A percentile compares a stretch with the other conserved stretches of the same genome.
phyloP scores from a whole-genome alignment of 1,140 invertebrate genomes.

The Leptonema lineaticorne region DNA sequence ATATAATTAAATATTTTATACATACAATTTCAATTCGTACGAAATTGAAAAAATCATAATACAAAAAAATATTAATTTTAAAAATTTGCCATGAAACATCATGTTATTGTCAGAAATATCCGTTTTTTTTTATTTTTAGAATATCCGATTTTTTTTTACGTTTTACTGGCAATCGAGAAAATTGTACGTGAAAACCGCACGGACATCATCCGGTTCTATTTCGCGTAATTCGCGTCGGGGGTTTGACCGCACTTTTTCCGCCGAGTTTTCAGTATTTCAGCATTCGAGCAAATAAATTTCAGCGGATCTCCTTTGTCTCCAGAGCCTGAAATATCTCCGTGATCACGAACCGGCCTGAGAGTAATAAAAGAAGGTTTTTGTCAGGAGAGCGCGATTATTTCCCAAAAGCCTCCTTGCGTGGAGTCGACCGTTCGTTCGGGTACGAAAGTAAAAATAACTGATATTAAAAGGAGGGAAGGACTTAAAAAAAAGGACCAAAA shows the following conservation, averaged over 20 bases:
- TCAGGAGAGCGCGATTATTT: slow-evolving; percentile 25
- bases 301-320: slow-evolving; percentile 27
- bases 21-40: no score
- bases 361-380: slow-evolving; percentile 28
- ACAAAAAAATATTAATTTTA: no score
- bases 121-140: no score
- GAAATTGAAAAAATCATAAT: no score
- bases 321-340: slow-evolving; percentile 27
- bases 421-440: background rate
- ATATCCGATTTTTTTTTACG: no score
- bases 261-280: slow-evolving; percentile 20
- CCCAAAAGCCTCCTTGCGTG: slow-evolving; percentile 18
- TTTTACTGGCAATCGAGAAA: slow-evolving; percentile 1
- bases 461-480: slow-evolving; percentile 15
- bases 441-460: slow-evolving; percentile 17
- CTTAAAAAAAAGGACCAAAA: background rate
- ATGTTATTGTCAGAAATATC: no score
- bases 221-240: background rate
- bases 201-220: background rate
- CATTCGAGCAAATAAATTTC: slow-evolving; percentile 26
- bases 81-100: no score
- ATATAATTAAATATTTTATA: no score
- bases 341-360: slow-evolving; percentile 20
- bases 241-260: slow-evolving; percentile 20
- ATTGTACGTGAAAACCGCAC: background rate